Evolutionary conservation across 1,140 invertebrate species (phyloP), one percentile per base, ranked within the genome.

Genomic region (Drosophila sulfurigaster): DNA sequence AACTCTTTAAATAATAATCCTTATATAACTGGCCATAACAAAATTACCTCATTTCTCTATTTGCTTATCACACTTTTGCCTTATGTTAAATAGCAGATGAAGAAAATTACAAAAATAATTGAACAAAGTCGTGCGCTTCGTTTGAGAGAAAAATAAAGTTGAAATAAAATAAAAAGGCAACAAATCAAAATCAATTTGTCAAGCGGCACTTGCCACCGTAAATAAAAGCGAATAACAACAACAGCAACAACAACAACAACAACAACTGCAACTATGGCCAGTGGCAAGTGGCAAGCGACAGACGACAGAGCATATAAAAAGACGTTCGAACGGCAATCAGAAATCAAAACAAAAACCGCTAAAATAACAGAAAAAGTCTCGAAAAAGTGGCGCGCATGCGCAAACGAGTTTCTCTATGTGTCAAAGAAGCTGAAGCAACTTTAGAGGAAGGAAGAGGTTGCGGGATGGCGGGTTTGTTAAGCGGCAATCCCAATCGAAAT

Each of bases 261-360:
- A 45, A 63, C 51, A 57, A 11, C 10, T 57, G 11, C 52, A 57
- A 35, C 41, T 46, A 45, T 30, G 32, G 54, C 35, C 60, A 64
- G 59, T 48, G 35, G 66, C 59, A 62, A 65, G 51, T 64, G 58
- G 46, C 57, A 54, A 20, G 56, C 48, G 52, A 54, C 62, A 62
- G 6, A 25, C 30, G 30, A 49, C 62, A 43, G 11, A n/a, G 59
- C 25, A 59, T 30, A 57, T n/a, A 57, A 62, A 71, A 68, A 79
- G 56, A 72, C 74, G 82, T 63, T 81, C 78, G 81, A 88, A 88
- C 83, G 85, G 83, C 85, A 89, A 83, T 83, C 83, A 89, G 83
- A 88, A 88, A 88, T 88, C 83, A 88, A 88, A 88, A 88, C 83
- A 88, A 88, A 88, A 88, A 89, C 83, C 83, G 83, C 83, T 88